Conservation (phyloP, 92 coral and sea anemone genomes). For the Meandrina meandrites region DNA sequence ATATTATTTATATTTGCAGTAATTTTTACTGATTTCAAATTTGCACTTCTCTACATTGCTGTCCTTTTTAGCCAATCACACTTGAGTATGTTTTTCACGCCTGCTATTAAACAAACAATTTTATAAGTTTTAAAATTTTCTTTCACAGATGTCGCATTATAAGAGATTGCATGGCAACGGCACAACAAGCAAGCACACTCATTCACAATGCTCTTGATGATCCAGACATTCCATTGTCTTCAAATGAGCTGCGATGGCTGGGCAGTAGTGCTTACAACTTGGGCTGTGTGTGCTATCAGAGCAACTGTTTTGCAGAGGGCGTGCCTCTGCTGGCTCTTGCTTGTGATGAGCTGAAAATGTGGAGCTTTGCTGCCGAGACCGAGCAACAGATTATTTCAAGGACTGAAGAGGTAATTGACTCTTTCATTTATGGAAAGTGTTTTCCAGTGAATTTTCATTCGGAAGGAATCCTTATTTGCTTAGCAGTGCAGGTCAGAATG, state of each 20-base stretch:
- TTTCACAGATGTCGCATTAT: conserved; percentile 34
- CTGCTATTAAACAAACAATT: too few species aligned
- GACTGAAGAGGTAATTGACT: conserved; percentile 22
- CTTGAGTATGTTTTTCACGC: too few species aligned
- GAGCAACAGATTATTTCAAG: conserved; percentile 1
- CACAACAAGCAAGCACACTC: conserved; percentile 43
- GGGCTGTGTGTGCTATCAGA: conserved; percentile 73
- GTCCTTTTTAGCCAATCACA: too few species aligned
- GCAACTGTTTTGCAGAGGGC: conserved; percentile 67
- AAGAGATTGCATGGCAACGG: conserved; percentile 32
- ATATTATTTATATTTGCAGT: too few species aligned
- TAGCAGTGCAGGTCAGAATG: too few species aligned
- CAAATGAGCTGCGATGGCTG: conserved; percentile 74
- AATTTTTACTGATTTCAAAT: too few species aligned
- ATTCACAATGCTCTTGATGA: conserved; percentile 48
- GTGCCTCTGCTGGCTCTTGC: conserved; percentile 74
- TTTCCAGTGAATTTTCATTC: not conserved
- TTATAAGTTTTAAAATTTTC: not conserved
- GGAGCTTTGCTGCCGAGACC: conserved; percentile 66
- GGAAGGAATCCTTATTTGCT: too few species aligned
- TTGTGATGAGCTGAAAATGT: conserved; percentile 71
- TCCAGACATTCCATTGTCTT: conserved; percentile 36
- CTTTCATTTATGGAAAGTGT: too few species aligned
- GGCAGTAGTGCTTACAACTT: conserved; percentile 66
- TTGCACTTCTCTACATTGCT: too few species aligned